A percentile compares a stretch with the other conserved stretches of the same genome.
These are phyloP conservation scores for Microcebus lehilahytsara DNA, from an alignment of 2,113 vertebrate species.

Conservation along the genomic window DNA sequence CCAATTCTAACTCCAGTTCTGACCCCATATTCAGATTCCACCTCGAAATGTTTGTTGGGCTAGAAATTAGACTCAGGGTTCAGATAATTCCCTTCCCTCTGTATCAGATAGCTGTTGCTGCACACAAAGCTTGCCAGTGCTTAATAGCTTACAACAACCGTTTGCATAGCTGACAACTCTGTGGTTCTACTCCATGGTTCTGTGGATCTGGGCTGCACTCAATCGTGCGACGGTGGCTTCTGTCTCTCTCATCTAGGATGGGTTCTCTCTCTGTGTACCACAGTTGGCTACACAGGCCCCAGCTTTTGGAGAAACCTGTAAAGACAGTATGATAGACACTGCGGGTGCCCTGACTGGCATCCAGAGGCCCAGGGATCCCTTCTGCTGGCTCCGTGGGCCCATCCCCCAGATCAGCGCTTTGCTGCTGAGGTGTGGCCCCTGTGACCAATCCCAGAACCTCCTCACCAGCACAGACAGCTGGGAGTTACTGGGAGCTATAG, in stretches of 20 bases:
- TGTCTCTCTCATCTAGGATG: neutral
- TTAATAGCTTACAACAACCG: neutral
- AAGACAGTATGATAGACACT: neutral
- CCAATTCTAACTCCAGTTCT: neutral
- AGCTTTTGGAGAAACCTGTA: neutral
- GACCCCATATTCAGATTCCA: neutral
- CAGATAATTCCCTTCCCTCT: neutral
- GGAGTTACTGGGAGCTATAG: neutral
- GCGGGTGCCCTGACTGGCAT: neutral
- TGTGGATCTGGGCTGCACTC: neutral
- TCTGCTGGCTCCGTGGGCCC: neutral
- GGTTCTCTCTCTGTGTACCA: neutral
- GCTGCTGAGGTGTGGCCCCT: neutral
- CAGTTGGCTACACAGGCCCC: neutral
- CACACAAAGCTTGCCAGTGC: neutral
- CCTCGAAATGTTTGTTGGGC: neutral
- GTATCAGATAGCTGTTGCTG: neutral
- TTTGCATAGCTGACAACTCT: neutral
- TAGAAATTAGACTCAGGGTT: neutral
- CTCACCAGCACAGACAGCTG: neutral
- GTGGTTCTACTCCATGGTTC: neutral
- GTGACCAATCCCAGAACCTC: neutral
- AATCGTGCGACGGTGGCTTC: neutral
- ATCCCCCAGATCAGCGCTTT: neutral
- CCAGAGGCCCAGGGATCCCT: neutral